Percentiles rank a stretch among this genome's conserved stretches.
These are phyloP conservation scores for Bicyclus anynana DNA, from an alignment of 1,140 invertebrate species.

Conservation along the genomic window DNA sequence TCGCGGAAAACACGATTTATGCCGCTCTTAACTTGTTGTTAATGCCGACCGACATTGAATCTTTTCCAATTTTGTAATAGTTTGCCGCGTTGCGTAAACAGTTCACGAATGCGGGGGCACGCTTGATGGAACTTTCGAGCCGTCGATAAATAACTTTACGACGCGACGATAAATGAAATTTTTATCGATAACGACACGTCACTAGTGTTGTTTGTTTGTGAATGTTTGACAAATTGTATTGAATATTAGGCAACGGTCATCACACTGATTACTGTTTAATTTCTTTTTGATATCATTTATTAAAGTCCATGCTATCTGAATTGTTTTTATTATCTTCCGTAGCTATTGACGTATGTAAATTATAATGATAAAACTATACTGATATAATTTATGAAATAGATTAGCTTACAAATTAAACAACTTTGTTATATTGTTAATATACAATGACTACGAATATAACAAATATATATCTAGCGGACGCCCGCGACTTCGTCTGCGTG, in stretches of 20 bases:
- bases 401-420: background rate
- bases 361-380: too few species aligned
- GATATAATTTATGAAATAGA: background rate
- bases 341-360: background rate
- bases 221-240: background rate
- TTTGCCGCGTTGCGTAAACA: background rate
- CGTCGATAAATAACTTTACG: background rate
- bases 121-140: background rate
- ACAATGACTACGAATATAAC: too few species aligned
- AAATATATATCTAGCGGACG: too few species aligned
- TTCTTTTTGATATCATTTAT: background rate
- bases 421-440: too few species aligned
- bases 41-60: constrained; percentile 3
- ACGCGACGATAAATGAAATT: background rate
- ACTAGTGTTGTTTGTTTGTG: background rate
- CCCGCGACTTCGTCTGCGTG: too few species aligned
- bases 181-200: constrained; percentile 9
- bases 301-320: background rate
- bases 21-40: constrained; percentile 18
- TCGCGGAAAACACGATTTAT: constrained; percentile 35
- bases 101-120: background rate
- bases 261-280: background rate
- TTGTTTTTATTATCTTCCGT: background rate
- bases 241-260: background rate
- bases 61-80: background rate